phyloP scores from a whole-genome alignment of 53 echinoderm and acorn worm species.

The Temnopleurus reevesii region DNA sequence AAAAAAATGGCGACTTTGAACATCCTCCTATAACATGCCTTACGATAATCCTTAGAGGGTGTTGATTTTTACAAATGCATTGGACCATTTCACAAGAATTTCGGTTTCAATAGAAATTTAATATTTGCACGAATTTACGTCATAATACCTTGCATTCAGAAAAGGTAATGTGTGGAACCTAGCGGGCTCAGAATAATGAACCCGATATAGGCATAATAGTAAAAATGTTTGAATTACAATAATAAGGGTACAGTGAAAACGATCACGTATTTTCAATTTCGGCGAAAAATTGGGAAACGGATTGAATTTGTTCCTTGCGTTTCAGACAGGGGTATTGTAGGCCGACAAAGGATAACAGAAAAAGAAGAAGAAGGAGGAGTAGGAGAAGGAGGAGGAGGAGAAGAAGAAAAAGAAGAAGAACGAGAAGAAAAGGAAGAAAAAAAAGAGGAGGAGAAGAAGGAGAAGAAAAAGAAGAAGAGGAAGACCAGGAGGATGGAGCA shows the following conservation, averaged over 20 bases:
- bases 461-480: too few relatives aligned
- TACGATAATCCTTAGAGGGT: too few relatives aligned
- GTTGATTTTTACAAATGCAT: too few relatives aligned
- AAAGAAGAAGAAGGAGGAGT: not conserved
- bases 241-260: not conserved
- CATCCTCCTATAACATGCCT: too few relatives aligned
- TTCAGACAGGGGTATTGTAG: not conserved
- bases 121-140: slow-evolving; percentile 4
- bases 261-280: not conserved
- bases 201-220: not conserved
- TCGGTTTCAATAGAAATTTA: not conserved
- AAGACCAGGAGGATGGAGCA: too few relatives aligned
- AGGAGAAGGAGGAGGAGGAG: not conserved
- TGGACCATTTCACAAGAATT: not conserved
- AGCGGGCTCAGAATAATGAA: not conserved
- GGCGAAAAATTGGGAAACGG: too few relatives aligned
- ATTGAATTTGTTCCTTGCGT: too few relatives aligned
- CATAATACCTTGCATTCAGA: not conserved
- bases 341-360: not conserved
- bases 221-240: not conserved
- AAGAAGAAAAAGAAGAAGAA: too few relatives aligned
- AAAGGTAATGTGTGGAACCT: not conserved
- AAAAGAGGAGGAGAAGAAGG: too few relatives aligned
- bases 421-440: too few relatives aligned
- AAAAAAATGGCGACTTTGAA: too few relatives aligned